A percentile compares a stretch with the other conserved stretches of the same genome.
These are phyloP conservation scores for Anas acuta DNA, from an alignment of 2,797 vertebrate species.

Conservation along the genomic window DNA sequence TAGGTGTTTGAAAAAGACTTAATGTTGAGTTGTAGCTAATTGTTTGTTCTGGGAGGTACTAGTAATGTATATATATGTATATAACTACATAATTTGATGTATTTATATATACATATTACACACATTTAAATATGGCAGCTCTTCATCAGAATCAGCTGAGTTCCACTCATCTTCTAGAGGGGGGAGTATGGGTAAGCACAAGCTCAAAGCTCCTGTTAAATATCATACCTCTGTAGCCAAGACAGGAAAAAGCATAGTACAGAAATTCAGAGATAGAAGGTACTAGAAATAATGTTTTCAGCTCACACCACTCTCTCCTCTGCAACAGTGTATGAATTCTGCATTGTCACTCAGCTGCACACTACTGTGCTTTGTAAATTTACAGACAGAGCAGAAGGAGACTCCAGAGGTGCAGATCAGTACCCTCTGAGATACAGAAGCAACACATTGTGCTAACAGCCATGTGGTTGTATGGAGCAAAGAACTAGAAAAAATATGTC, in stretches of 20 bases:
- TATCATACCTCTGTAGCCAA: neutral
- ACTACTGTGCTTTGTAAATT: neutral
- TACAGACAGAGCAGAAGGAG: neutral
- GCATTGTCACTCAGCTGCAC: neutral
- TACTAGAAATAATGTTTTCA: neutral
- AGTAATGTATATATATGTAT: neutral
- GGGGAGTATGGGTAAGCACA: neutral
- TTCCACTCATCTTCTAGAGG: neutral
- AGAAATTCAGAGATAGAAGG: neutral
- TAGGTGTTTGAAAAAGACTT: slow-evolving; percentile 62
- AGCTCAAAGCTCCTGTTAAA: slow-evolving; percentile 22
- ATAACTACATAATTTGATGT: slow-evolving; percentile 6
- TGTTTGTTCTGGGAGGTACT: slow-evolving; percentile 33
- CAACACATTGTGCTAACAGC: neutral
- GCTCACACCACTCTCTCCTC: neutral
- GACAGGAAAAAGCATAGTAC: neutral
- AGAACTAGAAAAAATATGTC: neutral
- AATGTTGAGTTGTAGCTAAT: slow-evolving; percentile 14
- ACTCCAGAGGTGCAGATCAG: neutral
- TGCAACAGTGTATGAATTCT: neutral
- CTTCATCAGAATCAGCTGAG: neutral
- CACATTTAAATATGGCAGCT: slow-evolving; percentile 19
- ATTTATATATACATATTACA: neutral
- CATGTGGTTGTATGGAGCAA: neutral
- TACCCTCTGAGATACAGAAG: neutral